Percentiles rank a stretch among this genome's conserved stretches.
Conservation (phyloP, 1,140 invertebrate species). For the Hycleus cichorii region DNA sequence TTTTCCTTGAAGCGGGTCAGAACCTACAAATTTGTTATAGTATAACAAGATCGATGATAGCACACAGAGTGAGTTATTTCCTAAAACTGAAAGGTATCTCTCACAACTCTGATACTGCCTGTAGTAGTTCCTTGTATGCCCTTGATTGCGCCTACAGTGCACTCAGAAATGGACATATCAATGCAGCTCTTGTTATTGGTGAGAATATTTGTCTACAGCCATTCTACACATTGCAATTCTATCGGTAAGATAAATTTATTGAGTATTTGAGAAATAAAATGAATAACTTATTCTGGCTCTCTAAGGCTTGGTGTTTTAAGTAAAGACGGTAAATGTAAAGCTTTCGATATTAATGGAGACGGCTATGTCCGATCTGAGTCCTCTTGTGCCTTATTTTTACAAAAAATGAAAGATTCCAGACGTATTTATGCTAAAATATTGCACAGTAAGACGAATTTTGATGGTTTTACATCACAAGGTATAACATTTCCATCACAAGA, state of each 20-base stretch:
- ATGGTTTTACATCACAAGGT: constrained; percentile 68
- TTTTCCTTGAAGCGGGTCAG: no score
- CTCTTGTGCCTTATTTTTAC: constrained; percentile 70
- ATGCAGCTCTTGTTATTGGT: constrained; percentile 81
- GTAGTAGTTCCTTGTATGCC: constrained; percentile 81
- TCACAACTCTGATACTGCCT: constrained; percentile 79
- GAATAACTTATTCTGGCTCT: background rate
- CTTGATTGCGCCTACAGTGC: constrained; percentile 74
- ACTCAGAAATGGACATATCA: constrained; percentile 66
- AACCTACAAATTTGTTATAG: background rate
- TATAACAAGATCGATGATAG: constrained; percentile 53
- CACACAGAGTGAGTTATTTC: constrained; percentile 78
- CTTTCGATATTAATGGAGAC: constrained; percentile 76
- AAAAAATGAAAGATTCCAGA: constrained; percentile 70
- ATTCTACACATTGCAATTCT: constrained; percentile 75
- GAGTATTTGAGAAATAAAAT: background rate
- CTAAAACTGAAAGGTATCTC: constrained; percentile 68
- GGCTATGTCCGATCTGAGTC: constrained; percentile 72
- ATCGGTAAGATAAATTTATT: constrained; percentile 39
- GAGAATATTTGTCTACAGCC: constrained; percentile 80
- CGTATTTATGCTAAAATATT: constrained; percentile 58
- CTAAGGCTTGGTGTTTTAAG: constrained; percentile 75
- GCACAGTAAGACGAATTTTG: constrained; percentile 66
- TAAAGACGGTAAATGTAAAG: constrained; percentile 76
- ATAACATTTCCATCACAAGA: constrained; percentile 87